Evolutionary conservation across 2,888 invertebrate genomes (phyloP), one percentile per base, ranked within the genome.

Genomic region (Melanophora roralis): DNA sequence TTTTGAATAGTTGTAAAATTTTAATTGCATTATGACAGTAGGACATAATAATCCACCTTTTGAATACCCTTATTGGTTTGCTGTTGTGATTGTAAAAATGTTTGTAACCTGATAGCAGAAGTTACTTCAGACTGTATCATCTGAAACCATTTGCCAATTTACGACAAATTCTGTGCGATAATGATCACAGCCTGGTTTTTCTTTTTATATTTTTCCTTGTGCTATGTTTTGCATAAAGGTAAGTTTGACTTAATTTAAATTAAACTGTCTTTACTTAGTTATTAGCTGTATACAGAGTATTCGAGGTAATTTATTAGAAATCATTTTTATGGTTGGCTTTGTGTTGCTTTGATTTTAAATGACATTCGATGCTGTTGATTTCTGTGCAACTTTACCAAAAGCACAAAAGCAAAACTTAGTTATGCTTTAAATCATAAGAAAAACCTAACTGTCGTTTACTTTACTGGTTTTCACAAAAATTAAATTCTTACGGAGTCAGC

Each of bases 341-440:
- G 7, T 27, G 21, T 53, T 21, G 60, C 23, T 38, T 12, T 65
- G 74, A 67, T 65, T 79, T 75, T 67, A 79, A 72, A 67, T 76
- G 72, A 55, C 75, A 80, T 68, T 67, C 34, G 67, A 80, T 68
- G 67, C 72, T 47, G 51, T 49, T 49, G 43, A 62, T 68, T 64
- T 62, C 43, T 57, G 45, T 21, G 51, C 55, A 60, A 34, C 40
- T 27, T 51, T 62, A 60, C 53, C 51, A n/a, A 67, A 49, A 38
- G 19, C 16, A n/a, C 32, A 40, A 51, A 11, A 73, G 27, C 36
- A 2, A 12, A 72, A 36, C 55, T 71, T 62, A 60, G 53, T 23
- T 75, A 72, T 76, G 38, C 62, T 76, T 62, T 76, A 72, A 72
- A 80, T 80, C 76, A 80, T 62, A 49, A 51, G 55, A 72, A 72